Evolutionary conservation across 2,797 vertebrate genomes (phyloP).

Genomic region (Eulemur albifrons): DNA sequence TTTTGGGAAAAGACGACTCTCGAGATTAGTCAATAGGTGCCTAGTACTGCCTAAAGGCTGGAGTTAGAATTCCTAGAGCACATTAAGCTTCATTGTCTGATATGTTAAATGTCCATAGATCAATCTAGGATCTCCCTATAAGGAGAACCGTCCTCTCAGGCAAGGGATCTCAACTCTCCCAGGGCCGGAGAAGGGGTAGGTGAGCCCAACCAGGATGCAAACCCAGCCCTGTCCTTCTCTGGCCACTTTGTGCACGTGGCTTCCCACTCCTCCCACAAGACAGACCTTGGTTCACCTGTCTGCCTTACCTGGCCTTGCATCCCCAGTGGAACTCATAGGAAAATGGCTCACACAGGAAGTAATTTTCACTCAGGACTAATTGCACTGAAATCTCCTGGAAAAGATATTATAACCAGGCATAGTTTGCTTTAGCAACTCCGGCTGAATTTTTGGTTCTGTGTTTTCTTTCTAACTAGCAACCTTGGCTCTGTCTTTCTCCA

Average conservation of each 20-base stretch:
- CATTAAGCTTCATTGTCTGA: not conserved
- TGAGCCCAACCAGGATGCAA: accelerated
- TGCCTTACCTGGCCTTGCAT: not conserved
- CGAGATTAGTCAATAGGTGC: not conserved
- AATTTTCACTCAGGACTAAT: not conserved
- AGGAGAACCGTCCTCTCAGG: too few species aligned
- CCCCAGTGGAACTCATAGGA: not conserved
- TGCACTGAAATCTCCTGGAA: not conserved
- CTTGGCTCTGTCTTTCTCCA: not conserved
- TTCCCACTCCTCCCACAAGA: not conserved
- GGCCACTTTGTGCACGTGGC: accelerated
- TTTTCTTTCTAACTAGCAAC: not conserved
- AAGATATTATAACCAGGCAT: accelerated
- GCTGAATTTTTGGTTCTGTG: not conserved
- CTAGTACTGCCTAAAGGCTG: not conserved
- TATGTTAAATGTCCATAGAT: not conserved
- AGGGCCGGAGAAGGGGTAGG: not conserved
- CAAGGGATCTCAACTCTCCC: not conserved
- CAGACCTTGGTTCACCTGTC: not conserved
- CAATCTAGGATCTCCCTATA: not conserved
- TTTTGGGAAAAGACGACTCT: not conserved
- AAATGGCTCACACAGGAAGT: not conserved
- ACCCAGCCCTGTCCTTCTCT: not conserved
- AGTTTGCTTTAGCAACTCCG: not conserved
- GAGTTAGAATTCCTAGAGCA: not conserved